Percentiles rank a stretch among this genome's conserved stretches.
phyloP scores from a whole-genome alignment of 2,113 vertebrate species.

The Emydocephalus ijimae region DNA sequence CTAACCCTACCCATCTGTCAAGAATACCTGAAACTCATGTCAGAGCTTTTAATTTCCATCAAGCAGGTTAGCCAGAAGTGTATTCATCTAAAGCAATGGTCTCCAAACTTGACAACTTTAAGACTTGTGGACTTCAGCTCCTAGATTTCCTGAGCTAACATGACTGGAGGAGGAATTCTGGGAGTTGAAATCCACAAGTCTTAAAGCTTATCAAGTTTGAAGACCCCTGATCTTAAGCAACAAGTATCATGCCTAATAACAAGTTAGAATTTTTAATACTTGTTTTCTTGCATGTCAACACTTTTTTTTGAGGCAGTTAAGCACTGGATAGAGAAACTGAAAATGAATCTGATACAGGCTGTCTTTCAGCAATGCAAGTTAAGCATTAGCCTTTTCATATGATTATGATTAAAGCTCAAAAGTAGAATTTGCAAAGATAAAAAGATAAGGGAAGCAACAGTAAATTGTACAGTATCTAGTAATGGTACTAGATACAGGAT shows the following conservation, averaged over 20 bases:
- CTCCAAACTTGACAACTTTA: too few species aligned
- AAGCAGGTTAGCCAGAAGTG: neutral
- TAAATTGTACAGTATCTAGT: neutral
- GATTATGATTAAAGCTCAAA: neutral
- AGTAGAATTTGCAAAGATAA: neutral
- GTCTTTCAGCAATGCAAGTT: neutral
- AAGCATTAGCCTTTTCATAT: neutral
- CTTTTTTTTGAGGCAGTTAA: neutral
- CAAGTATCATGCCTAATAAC: neutral
- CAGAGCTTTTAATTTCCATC: neutral
- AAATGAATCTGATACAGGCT: neutral
- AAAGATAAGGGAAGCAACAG: neutral
- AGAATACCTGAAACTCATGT: neutral
- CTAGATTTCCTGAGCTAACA: too few species aligned
- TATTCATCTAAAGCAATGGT: neutral
- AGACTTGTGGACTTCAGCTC: too few species aligned
- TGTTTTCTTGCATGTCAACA: neutral
- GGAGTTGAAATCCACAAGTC: too few species aligned
- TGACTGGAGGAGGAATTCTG: too few species aligned
- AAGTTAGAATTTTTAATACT: neutral
- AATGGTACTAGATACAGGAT: neutral
- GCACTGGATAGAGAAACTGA: neutral
- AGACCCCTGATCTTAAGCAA: neutral
- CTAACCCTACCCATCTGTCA: neutral
- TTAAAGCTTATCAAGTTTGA: too few species aligned